Evolutionary conservation across 2,888 invertebrate species (phyloP).

Genomic region (Leucophenga montana): DNA sequence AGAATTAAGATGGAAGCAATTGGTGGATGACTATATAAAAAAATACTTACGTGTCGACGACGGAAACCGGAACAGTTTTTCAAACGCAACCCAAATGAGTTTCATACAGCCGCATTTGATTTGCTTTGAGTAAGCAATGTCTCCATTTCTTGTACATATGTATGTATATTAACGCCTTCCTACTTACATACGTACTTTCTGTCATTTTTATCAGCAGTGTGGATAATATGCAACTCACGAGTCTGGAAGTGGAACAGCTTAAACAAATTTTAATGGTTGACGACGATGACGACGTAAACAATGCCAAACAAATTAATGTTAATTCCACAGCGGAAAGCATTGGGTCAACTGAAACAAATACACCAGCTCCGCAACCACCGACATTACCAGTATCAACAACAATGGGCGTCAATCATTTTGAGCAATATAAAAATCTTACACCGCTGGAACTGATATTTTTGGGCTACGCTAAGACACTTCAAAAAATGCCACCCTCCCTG

Average conservation of each 20-base stretch:
- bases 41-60: conserved; percentile 34
- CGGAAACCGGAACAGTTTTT: conserved; percentile 30
- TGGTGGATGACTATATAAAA: conserved; percentile 39
- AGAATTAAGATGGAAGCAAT: conserved; percentile 39
- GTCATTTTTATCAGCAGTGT: conserved; percentile 18
- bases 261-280: background rate
- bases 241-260: background rate
- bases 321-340: background rate
- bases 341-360: background rate
- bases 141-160: background rate
- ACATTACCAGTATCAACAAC: background rate
- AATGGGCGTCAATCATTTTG: background rate
- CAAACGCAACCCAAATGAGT: conserved; percentile 43
- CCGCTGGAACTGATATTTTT: conserved; percentile 49
- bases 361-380: too few species aligned
- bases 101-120: conserved; percentile 46
- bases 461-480: conserved; percentile 48
- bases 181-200: conserved; percentile 28
- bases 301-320: background rate
- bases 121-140: conserved; percentile 31
- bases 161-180: conserved; percentile 16
- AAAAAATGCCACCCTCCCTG: conserved; percentile 46
- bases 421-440: conserved; percentile 33
- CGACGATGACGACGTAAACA: background rate
- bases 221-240: background rate